Conservation (phyloP, 2,797 vertebrate genomes). For the Myotis daubentonii region DNA sequence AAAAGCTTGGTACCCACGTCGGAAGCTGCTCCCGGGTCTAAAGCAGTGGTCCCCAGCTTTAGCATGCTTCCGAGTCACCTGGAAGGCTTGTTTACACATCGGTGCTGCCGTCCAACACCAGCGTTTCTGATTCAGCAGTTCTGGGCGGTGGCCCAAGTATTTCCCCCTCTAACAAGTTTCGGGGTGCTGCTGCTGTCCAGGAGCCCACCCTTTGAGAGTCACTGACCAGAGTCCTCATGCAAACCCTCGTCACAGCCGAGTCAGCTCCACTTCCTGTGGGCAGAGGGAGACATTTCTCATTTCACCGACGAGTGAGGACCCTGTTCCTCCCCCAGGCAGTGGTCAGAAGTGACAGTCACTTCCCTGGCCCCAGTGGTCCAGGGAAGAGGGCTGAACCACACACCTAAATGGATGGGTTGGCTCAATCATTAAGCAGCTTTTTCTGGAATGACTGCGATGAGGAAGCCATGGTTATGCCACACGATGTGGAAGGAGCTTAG, state of each 20-base stretch:
- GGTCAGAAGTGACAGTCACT: slow-evolving; percentile 17
- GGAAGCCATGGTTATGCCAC: background rate
- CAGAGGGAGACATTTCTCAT: background rate
- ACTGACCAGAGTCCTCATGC: background rate
- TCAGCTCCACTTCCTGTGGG: background rate
- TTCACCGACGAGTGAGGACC: background rate
- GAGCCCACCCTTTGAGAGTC: background rate
- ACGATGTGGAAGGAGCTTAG: background rate
- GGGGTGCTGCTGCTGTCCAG: background rate
- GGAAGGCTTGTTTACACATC: background rate
- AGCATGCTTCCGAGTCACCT: background rate
- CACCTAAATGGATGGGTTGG: background rate
- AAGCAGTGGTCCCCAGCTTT: background rate
- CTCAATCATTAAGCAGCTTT: slow-evolving; percentile 23
- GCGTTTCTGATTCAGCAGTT: background rate
- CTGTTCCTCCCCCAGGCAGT: background rate
- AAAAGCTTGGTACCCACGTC: background rate
- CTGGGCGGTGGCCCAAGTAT: background rate
- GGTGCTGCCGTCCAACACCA: background rate
- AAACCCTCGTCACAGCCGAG: background rate
- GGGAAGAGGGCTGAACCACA: background rate
- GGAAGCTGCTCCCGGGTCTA: background rate
- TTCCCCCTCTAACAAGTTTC: background rate
- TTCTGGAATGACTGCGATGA: background rate
- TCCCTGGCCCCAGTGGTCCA: background rate